Percentiles rank a stretch among this genome's conserved stretches.
phyloP scores from a whole-genome alignment of 2,888 invertebrate genomes.

The Drosophila kanekoi region DNA sequence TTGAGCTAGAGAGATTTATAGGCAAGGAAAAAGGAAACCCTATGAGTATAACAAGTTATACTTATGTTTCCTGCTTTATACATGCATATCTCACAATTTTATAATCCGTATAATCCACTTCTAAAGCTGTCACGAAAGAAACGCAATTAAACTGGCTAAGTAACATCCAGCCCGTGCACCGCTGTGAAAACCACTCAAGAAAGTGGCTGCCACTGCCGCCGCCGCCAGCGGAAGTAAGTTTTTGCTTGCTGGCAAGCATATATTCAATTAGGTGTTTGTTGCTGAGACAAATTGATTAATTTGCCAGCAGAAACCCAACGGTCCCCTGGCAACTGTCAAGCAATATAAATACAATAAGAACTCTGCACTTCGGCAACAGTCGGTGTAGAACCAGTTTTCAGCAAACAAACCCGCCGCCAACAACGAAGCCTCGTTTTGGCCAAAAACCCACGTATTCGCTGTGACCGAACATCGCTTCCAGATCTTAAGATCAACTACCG shows the following conservation, averaged over 20 bases:
- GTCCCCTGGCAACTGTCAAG: slow-evolving; percentile 32
- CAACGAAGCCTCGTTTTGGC: slow-evolving; percentile 14
- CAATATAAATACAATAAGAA: slow-evolving; percentile 74
- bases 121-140: slow-evolving; percentile 46
- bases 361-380: slow-evolving; percentile 64
- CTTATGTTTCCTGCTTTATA: slow-evolving; percentile 27
- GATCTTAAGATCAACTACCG: slow-evolving; percentile 56
- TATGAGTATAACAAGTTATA: neutral
- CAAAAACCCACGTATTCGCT: slow-evolving; percentile 40
- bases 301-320: slow-evolving; percentile 39
- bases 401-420: slow-evolving; percentile 65
- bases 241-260: slow-evolving; percentile 39
- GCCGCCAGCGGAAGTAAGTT: slow-evolving; percentile 70
- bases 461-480: slow-evolving; percentile 10
- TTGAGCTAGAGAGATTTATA: neutral
- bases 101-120: slow-evolving; percentile 13
- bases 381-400: slow-evolving; percentile 65
- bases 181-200: slow-evolving; percentile 76
- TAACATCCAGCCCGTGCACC: slow-evolving; percentile 62
- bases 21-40: slow-evolving; percentile 8
- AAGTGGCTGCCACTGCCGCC: slow-evolving; percentile 48
- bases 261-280: slow-evolving; percentile 70
- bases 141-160: slow-evolving; percentile 73
- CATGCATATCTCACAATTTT: slow-evolving; percentile 18
- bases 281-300: slow-evolving; percentile 72